Base-by-base conservation (phyloP, 1,140 invertebrate genomes). In the Heliconius nattereri region DNA sequence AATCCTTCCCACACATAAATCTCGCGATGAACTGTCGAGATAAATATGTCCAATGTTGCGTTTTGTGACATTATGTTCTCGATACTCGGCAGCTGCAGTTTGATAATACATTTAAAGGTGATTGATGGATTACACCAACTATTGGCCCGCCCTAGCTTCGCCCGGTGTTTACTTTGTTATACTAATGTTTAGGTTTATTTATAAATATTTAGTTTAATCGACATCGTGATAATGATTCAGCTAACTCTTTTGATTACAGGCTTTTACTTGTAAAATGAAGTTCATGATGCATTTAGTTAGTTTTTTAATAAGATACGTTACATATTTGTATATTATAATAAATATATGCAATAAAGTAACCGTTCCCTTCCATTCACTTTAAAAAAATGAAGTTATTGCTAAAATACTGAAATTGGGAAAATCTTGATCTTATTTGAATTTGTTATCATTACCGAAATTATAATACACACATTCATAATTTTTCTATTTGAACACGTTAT, bases 81-180 rank as follows among this genome's bases (percentile, higher is more conserved):
- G 70, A 75, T 78, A 83, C 71, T 66, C 60, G 60, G 60, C 60
- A 66, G 73, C 74, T 54, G 49, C 57, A 49, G 26, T 78, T 72
- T 81, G 79, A 81, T 79, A 80, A 75, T 79, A 76, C 74, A 78
- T 83, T 83, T 83, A 83, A 73, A 76, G 45, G 80, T 83, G 81
- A 83, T 83, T 75, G 73, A 83, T 80, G 81, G 81, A 60, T 78
- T 78, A 72, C 60, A 29, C 29, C 60, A 16, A n/a, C 60, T 26
- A 66, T 29, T 26, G 8, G 3, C 57, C 57, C 57, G 57, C 29
- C 23, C 57, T 26, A 66, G 57, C 57, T 66, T 66, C 23, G 11
- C 60, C 13, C 26, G 3, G 11, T 26, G 26, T 13, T 29, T 29
- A 19, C 13, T 29, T 66, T 66, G 60, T 29, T 66, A 16, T 66